Evolutionary conservation across 1,140 invertebrate species (phyloP).

Genomic region (Drosophila kikkawai): DNA sequence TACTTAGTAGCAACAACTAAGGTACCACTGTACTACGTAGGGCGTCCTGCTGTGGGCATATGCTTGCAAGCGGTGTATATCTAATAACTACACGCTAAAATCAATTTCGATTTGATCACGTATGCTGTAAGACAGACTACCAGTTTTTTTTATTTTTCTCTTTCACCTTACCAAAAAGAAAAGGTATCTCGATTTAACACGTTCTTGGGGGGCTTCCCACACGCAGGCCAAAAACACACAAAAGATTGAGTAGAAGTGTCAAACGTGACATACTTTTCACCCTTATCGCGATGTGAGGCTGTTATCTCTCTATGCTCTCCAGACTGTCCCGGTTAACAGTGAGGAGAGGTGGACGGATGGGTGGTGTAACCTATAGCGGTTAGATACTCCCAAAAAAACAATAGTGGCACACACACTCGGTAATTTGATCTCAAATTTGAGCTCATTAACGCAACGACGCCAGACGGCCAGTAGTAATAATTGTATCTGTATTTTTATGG

Average conservation of each 20-base stretch:
- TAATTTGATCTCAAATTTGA: conserved; percentile 53
- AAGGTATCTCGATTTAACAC: conserved; percentile 54
- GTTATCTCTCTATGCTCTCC: conserved; percentile 54
- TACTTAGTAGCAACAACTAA: background rate
- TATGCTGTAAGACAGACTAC: conserved; percentile 34
- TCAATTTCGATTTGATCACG: conserved; percentile 71
- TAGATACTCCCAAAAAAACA: background rate
- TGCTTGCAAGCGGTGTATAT: conserved; percentile 34
- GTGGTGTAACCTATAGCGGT: conserved; percentile 19
- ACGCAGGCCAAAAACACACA: conserved; percentile 24
- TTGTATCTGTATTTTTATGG: conserved; percentile 59
- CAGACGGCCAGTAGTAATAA: conserved; percentile 51
- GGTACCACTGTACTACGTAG: conserved; percentile 7
- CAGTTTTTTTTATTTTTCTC: conserved; percentile 8
- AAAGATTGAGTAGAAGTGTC: conserved; percentile 41
- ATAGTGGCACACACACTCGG: conserved; percentile 29
- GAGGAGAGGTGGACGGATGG: background rate
- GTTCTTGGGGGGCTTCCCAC: conserved; percentile 46
- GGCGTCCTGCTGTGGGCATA: conserved; percentile 23
- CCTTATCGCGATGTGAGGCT: conserved; percentile 63
- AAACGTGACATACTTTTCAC: conserved; percentile 77
- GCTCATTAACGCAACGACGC: conserved; percentile 60
- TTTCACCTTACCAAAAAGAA: conserved; percentile 32
- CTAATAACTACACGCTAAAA: conserved; percentile 67
- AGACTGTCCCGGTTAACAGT: conserved; percentile 44